phyloP scores from a whole-genome alignment of 1,140 invertebrate species.

The Bombus turneri region DNA sequence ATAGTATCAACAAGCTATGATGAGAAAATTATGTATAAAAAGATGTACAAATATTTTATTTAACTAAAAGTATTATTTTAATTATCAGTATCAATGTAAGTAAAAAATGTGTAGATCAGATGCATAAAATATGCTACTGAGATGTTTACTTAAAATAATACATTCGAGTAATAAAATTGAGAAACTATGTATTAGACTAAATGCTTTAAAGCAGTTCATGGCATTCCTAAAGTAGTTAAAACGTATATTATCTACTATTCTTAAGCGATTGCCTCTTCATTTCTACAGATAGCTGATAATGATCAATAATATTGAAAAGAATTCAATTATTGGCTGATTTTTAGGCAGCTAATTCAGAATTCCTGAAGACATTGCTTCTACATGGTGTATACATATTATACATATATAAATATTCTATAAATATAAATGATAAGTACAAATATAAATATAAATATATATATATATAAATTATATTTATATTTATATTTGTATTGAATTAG shows the following conservation, averaged over 20 bases:
- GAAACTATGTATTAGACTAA: constrained; percentile 6
- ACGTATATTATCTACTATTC: constrained; percentile 3
- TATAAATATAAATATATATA: constrained; percentile 57
- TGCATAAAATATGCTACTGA: neutral
- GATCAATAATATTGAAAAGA: neutral
- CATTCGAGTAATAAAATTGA: constrained; percentile 8
- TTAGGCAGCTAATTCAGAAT: constrained; percentile 41
- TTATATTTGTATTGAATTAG: constrained; percentile 67
- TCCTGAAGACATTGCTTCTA: constrained; percentile 70
- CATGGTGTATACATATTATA: constrained; percentile 74
- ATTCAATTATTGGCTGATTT: constrained; percentile 6
- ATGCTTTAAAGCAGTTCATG: constrained; percentile 3
- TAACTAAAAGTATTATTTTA: constrained; percentile 4
- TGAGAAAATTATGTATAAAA: neutral
- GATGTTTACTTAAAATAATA: constrained; percentile 13
- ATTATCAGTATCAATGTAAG: neutral
- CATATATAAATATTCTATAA: constrained; percentile 67
- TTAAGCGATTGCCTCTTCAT: constrained; percentile 5
- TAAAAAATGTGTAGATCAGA: neutral
- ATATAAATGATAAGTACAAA: constrained; percentile 58
- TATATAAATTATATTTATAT: constrained; percentile 41
- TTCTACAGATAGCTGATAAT: constrained; percentile 1
- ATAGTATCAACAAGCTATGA: neutral
- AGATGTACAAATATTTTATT: neutral
- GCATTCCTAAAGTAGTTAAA: constrained; percentile 11